Conservation (phyloP, 1,140 invertebrate genomes). For the Drosophila sechellia region DNA sequence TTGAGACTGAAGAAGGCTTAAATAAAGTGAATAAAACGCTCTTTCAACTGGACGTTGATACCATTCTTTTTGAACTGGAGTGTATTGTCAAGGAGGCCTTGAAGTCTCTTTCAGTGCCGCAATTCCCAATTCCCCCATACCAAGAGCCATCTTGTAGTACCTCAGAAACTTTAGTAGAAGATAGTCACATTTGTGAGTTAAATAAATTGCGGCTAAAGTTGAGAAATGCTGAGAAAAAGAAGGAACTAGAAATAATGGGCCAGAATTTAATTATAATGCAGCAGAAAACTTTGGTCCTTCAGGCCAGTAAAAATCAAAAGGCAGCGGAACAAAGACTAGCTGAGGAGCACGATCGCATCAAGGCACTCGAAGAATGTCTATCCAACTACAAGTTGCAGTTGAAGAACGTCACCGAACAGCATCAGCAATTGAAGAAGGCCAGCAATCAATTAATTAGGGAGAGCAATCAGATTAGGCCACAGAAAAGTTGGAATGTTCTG, state of each 20-base stretch:
- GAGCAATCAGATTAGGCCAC: background rate
- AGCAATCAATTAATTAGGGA: background rate
- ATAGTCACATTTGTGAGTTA: background rate
- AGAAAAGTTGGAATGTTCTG: background rate
- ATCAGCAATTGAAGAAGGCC: background rate
- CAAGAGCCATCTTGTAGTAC: background rate
- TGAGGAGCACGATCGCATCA: background rate
- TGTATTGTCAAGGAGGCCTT: background rate
- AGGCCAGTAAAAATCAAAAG: background rate
- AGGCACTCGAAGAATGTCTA: background rate
- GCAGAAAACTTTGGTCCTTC: background rate
- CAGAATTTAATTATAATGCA: conserved; percentile 13
- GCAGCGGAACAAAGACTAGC: background rate
- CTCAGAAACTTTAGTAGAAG: background rate
- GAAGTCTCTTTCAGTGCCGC: background rate
- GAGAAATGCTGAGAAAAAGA: background rate
- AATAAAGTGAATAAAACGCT: background rate
- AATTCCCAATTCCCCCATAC: background rate
- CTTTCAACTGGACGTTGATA: background rate
- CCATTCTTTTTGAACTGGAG: background rate
- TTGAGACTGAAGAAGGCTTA: background rate
- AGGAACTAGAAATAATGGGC: conserved; percentile 1
- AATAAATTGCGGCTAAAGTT: background rate
- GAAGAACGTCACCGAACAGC: background rate
- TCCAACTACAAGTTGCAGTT: background rate